Conservation (phyloP, 2,113 vertebrate genomes). For the Galeopterus variegatus region DNA sequence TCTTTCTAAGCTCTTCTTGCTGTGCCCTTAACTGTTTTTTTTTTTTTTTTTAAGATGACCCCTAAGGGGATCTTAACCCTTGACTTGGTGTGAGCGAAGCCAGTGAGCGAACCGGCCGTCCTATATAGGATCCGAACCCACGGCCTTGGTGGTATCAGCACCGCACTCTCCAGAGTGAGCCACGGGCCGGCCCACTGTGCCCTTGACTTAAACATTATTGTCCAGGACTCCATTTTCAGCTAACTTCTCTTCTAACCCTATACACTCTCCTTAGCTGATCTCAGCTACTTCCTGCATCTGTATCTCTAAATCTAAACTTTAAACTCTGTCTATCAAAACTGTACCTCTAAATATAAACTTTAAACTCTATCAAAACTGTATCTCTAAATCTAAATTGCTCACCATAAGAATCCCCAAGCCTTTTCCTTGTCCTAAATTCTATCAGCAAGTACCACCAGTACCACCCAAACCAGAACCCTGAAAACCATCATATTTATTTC, state of each 20-base stretch:
- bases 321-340: background rate
- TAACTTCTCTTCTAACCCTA: background rate
- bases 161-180: no score
- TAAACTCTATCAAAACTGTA: background rate
- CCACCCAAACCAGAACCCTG: background rate
- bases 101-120: no score
- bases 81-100: no score
- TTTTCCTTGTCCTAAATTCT: background rate
- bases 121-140: no score
- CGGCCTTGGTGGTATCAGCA: no score
- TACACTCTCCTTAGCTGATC: background rate
- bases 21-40: no score
- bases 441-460: background rate
- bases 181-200: background rate
- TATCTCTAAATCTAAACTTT: background rate
- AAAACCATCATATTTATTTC: background rate
- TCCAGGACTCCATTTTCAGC: background rate
- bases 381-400: background rate
- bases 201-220: background rate
- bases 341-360: background rate
- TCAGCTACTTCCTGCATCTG: background rate
- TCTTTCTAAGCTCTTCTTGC: background rate
- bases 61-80: no score
- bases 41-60: no score
- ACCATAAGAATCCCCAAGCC: background rate